These are phyloP conservation scores for Platysternon megacephalum DNA, from an alignment of 2,113 vertebrate genomes.

Conservation along the genomic window DNA sequence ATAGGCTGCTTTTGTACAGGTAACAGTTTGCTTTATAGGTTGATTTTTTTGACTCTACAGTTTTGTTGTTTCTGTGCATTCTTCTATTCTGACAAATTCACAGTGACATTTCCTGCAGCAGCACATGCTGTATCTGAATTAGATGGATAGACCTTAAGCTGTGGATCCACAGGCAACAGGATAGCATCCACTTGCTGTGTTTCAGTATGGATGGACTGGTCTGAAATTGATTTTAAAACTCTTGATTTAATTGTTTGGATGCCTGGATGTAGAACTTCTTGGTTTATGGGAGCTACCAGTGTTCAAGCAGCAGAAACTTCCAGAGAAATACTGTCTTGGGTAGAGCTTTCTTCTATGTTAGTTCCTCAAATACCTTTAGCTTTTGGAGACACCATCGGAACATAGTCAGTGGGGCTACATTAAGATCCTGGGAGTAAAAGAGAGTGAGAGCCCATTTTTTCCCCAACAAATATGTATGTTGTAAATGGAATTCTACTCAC, in stretches of 20 bases:
- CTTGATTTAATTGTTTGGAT: neutral
- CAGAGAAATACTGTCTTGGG: neutral
- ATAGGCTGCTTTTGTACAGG: conserved; percentile 32
- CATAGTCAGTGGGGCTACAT: rapidly evolving
- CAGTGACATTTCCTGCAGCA: neutral
- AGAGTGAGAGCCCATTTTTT: neutral
- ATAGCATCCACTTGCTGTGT: neutral
- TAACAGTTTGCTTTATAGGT: conserved; percentile 23
- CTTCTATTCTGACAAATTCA: neutral
- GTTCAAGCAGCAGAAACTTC: neutral
- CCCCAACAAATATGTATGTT: neutral
- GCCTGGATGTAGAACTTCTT: neutral
- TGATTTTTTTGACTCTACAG: conserved; percentile 29
- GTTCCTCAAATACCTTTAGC: neutral
- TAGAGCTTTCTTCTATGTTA: neutral
- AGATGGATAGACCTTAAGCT: neutral
- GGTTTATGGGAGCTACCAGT: neutral
- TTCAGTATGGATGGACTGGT: neutral
- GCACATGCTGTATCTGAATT: neutral
- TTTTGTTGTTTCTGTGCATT: neutral
- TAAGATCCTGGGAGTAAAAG: neutral
- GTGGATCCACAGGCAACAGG: neutral
- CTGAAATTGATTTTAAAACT: neutral
- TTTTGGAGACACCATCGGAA: rapidly evolving
- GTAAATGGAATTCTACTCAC: neutral